A percentile compares a stretch with the other conserved stretches of the same genome.
phyloP scores from a whole-genome alignment of 2,888 invertebrate genomes.

The Euphydryas editha region DNA sequence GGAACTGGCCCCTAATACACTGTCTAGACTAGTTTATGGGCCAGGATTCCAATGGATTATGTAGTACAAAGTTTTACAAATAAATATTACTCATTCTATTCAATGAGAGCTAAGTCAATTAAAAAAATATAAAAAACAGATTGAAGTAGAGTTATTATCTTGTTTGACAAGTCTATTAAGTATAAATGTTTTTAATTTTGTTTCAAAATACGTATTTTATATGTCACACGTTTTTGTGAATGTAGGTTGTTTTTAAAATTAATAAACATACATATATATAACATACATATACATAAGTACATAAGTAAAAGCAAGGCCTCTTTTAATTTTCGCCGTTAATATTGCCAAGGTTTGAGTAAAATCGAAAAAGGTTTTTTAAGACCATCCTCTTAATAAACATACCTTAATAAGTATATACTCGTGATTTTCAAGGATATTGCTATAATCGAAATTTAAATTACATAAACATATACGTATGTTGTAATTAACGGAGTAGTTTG shows the following conservation, averaged over 20 bases:
- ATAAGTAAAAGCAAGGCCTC: conserved; percentile 9
- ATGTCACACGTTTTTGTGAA: too few relatives aligned
- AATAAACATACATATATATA: not conserved
- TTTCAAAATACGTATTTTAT: too few relatives aligned
- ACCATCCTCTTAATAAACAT: not conserved
- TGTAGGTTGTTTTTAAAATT: conserved; percentile 2
- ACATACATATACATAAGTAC: not conserved
- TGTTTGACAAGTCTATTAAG: too few relatives aligned
- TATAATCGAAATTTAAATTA: not conserved
- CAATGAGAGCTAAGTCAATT: too few relatives aligned
- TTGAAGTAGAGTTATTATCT: too few relatives aligned
- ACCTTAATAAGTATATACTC: not conserved
- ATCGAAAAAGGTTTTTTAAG: conserved; percentile 4
- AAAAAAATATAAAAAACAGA: too few relatives aligned
- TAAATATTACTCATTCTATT: too few relatives aligned
- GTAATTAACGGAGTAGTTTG: not conserved
- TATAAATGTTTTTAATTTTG: too few relatives aligned
- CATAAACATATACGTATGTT: not conserved
- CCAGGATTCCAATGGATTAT: too few relatives aligned
- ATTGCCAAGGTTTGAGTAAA: not conserved
- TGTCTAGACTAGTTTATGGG: too few relatives aligned
- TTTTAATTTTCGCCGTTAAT: not conserved
- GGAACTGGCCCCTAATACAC: too few relatives aligned
- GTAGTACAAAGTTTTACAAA: too few relatives aligned
- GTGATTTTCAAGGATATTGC: not conserved